Base-by-base conservation (phyloP, 1,140 invertebrate species). In the Euwallacea similis region DNA sequence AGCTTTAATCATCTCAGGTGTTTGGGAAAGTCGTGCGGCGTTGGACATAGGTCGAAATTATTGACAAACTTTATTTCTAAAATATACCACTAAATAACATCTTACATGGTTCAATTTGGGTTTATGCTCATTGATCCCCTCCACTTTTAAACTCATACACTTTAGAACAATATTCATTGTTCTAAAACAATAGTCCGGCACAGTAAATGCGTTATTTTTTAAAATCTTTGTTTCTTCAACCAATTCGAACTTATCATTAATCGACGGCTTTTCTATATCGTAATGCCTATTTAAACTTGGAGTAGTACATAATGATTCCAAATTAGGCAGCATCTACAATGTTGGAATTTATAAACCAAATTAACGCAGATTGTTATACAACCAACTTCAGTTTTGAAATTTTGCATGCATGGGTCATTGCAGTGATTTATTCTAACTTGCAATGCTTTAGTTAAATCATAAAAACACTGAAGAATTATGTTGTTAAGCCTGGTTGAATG, bases 141-240 rank as follows among this genome's bases (percentile, higher is more conserved):
- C 69, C 33, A 75, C 69, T 59, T 77, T 78, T 9, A 75, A 66
- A 67, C 74, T 75, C 11, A 83, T 75, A 73, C 77, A 78, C 60
- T 80, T 78, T 42, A 86, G 77, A 47, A 83, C 75, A 59, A 75
- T 74, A 59, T 79, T 80, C 7, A 86, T 74, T 33, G 81, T 82
- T 42, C 82, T 81, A n/a, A 85, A 81, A 76, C 85, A 86, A 76
- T 82, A 87, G 21, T 79, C 73, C 6, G 85, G 85, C 62, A 86
- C 73, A 8, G 81, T 77, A 73, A 86, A 80, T 77, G 86, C 85
- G 71, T 83, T 7, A 56, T 69, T 54, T 59, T 46, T 69, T 13
- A 69, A 54, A 13, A 60, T 43, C 9, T 79, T 78, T 60, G 80
- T 78, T 66, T 84, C 82, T 47, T 81, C 72, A 42, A 75, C 72